These are phyloP conservation scores for Scaptomyza montana DNA, from an alignment of 1,140 invertebrate species.

Conservation along the genomic window DNA sequence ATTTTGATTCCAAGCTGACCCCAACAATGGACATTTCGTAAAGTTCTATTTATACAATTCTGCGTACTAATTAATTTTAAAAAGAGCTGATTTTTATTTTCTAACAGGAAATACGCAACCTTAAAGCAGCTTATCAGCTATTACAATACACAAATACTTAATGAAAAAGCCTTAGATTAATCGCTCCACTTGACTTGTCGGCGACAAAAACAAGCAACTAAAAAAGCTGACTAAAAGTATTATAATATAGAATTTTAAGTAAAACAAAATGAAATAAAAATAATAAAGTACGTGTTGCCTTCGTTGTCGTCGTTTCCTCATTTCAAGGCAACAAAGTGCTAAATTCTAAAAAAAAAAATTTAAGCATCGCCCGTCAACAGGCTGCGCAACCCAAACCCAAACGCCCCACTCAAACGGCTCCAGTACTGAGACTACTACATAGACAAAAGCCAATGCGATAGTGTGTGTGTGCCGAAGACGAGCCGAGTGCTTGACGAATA, in stretches of 20 bases:
- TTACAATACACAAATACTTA: constrained; percentile 17
- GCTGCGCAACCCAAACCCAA: constrained; percentile 22
- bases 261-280: constrained; percentile 25
- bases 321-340: constrained; percentile 80
- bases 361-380: constrained; percentile 23
- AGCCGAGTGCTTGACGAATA: constrained; percentile 28
- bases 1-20: constrained; percentile 64
- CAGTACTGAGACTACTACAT: constrained; percentile 26
- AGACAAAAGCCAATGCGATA: not conserved
- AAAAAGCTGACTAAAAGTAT: constrained; percentile 47
- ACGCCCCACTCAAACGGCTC: constrained; percentile 1
- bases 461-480: constrained; percentile 45
- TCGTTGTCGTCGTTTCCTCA: constrained; percentile 65
- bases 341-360: constrained; percentile 51
- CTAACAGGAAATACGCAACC: constrained; percentile 81
- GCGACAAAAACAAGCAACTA: constrained; percentile 61
- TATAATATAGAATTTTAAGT: constrained; percentile 47
- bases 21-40: constrained; percentile 63
- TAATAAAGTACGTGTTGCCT: constrained; percentile 46
- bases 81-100: constrained; percentile 38
- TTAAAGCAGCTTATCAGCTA: constrained; percentile 71
- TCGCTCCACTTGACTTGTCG: constrained; percentile 33
- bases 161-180: constrained; percentile 82
- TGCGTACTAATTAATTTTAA: constrained; percentile 59
- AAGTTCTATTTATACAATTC: constrained; percentile 66